These are phyloP conservation scores for Eptesicus fuscus DNA, from an alignment of 2,113 vertebrate genomes.

Conservation along the genomic window DNA sequence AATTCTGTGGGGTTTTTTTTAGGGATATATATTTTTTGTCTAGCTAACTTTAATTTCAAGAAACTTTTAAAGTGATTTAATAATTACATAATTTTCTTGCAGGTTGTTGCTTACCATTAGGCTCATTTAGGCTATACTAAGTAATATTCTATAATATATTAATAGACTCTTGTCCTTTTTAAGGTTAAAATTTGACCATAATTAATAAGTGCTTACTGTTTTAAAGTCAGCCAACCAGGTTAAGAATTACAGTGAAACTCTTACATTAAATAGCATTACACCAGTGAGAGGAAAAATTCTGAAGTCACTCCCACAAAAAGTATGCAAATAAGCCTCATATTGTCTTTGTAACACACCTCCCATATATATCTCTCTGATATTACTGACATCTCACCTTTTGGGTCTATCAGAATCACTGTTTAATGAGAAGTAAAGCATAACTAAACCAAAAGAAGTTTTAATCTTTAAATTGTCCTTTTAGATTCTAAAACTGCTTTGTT, in stretches of 20 bases:
- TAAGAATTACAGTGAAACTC: slow-evolving; percentile 45
- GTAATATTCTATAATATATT: neutral
- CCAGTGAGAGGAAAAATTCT: slow-evolving; percentile 32
- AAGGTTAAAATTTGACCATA: slow-evolving; percentile 50
- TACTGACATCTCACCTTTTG: slow-evolving; percentile 40
- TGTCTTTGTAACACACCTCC: neutral
- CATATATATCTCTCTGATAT: neutral
- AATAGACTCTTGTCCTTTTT: neutral
- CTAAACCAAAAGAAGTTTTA: slow-evolving; percentile 34
- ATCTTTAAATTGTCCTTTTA: neutral
- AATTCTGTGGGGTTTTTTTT: neutral
- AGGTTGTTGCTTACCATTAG: slow-evolving; percentile 34
- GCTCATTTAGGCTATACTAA: neutral
- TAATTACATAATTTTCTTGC: slow-evolving; percentile 41
- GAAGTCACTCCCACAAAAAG: slow-evolving; percentile 25
- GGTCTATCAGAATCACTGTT: neutral
- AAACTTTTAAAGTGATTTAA: slow-evolving; percentile 47
- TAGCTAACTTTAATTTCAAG: slow-evolving; percentile 18
- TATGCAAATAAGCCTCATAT: neutral
- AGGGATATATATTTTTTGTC: slow-evolving; percentile 21
- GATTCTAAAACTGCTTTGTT: slow-evolving; percentile 1
- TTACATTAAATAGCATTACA: neutral
- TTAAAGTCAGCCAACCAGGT: slow-evolving; percentile 43
- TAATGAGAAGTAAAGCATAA: neutral
- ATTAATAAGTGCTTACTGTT: slow-evolving; percentile 46